Conservation (phyloP, 2,888 invertebrate species). For the Dexiosoma caninum region DNA sequence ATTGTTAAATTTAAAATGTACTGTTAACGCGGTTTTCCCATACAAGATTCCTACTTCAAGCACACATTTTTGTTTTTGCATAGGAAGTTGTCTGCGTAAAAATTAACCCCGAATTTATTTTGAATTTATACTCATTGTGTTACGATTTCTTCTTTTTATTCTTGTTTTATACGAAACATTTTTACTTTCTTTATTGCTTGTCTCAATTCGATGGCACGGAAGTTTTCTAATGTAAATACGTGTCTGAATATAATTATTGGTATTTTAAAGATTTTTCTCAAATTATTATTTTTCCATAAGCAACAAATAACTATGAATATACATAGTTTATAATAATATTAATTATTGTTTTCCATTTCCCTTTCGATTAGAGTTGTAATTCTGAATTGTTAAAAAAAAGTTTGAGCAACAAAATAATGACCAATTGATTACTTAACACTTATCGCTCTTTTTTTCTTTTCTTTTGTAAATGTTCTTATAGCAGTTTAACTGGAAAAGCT, state of each 20-base stretch:
- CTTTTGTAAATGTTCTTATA: too few relatives aligned
- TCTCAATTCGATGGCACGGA: background rate
- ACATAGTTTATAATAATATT: background rate
- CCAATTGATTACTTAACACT: background rate
- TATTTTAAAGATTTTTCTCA: background rate
- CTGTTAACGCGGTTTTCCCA: too few relatives aligned
- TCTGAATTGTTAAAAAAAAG: background rate
- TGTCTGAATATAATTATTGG: background rate
- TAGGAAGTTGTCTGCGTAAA: background rate
- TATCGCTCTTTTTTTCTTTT: background rate
- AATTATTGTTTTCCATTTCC: background rate
- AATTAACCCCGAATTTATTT: constrained; percentile 34
- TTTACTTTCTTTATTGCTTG: background rate
- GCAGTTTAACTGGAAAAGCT: background rate
- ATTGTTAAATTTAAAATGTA: too few relatives aligned
- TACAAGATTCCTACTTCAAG: too few relatives aligned
- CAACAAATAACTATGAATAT: too few relatives aligned
- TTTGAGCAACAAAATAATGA: constrained; percentile 20
- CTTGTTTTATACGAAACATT: constrained; percentile 13
- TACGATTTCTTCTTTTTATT: constrained; percentile 24
- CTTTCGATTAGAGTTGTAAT: constrained; percentile 26
- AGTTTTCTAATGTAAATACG: background rate
- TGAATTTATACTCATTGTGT: constrained; percentile 26
- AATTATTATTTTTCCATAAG: background rate
- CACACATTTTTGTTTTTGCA: too few relatives aligned